phyloP scores from a whole-genome alignment of 2,113 vertebrate species.

The Vulpes vulpes region DNA sequence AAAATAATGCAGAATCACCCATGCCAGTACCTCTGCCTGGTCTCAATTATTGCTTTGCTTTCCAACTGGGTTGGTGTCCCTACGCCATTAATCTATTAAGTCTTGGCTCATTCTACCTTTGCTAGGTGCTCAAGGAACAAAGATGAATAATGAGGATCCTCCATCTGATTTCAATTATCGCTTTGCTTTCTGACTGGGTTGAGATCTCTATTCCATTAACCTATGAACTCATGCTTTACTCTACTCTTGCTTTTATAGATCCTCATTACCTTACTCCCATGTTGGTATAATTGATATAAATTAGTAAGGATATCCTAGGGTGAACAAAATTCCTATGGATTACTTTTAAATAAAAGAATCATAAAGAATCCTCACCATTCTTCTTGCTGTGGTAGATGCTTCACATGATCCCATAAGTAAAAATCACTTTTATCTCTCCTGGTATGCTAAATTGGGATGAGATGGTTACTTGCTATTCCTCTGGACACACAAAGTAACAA shows the following conservation, averaged over 20 bases:
- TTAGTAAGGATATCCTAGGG: background rate
- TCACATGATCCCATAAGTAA: background rate
- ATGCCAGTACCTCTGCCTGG: background rate
- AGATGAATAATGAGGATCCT: background rate
- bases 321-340: background rate
- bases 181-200: background rate
- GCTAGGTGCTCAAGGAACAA: background rate
- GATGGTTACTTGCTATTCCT: background rate
- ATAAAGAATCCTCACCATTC: background rate
- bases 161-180: background rate
- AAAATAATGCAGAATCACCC: background rate
- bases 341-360: constrained; percentile 3
- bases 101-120: background rate
- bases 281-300: background rate
- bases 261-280: background rate
- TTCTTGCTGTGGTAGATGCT: background rate
- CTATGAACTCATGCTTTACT: background rate
- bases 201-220: background rate
- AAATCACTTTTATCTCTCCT: background rate
- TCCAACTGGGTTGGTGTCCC: background rate
- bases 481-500: background rate
- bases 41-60: constrained; percentile 21
- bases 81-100: background rate
- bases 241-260: background rate
- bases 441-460: background rate